Conservation (phyloP, 2,797 vertebrate species). For the Stomatorhinus walkeri region DNA sequence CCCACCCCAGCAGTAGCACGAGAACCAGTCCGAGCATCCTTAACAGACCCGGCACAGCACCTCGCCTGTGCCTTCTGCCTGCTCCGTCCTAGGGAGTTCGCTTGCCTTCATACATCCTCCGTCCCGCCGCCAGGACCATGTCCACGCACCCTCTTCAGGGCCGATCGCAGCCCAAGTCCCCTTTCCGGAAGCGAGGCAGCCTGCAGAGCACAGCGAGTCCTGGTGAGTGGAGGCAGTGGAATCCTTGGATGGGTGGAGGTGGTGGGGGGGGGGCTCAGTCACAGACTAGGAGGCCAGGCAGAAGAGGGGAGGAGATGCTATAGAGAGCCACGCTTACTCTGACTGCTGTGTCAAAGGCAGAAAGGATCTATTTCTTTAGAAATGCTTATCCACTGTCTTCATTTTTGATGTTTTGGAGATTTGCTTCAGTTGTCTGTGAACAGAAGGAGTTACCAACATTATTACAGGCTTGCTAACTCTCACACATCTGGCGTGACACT, state of each 20-base stretch:
- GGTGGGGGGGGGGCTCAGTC: neutral
- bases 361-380: neutral
- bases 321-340: neutral
- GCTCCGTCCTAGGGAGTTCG: constrained; percentile 33
- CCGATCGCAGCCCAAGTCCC: constrained; percentile 60
- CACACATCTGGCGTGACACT: neutral
- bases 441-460: neutral
- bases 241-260: constrained; percentile 52
- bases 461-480: neutral
- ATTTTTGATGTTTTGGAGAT: neutral
- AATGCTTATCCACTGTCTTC: neutral
- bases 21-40: constrained; percentile 30
- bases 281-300: neutral
- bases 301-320: neutral
- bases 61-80: constrained; percentile 31
- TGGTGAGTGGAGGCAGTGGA: constrained; percentile 62
- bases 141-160: constrained; percentile 57
- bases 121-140: constrained; percentile 50
- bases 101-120: neutral
- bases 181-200: constrained; percentile 80
- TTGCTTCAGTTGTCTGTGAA: neutral
- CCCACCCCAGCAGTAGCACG: neutral
- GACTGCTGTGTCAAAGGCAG: neutral
- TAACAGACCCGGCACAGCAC: constrained; percentile 43
- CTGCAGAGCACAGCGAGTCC: constrained; percentile 71